These are phyloP conservation scores for Oscheius sp. DNA, from an alignment of 2,888 invertebrate genomes.

Conservation along the genomic window DNA sequence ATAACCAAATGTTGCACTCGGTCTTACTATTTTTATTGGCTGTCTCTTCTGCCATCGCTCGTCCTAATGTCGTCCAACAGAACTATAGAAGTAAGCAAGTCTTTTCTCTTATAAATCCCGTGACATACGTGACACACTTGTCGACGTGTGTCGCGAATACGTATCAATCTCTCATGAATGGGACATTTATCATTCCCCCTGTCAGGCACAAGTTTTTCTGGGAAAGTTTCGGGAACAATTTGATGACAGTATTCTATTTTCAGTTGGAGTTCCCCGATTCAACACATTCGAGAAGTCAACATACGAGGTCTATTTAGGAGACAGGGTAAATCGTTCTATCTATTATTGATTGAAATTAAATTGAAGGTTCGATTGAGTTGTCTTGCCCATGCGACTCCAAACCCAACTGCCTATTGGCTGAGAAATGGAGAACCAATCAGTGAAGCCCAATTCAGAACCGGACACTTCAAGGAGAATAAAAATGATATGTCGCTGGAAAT, in stretches of 20 bases:
- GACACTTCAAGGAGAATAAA: constrained; percentile 31
- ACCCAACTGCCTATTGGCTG: constrained; percentile 37
- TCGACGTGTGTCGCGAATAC: constrained; percentile 5
- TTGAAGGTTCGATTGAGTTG: constrained; percentile 39
- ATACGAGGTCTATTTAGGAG: constrained; percentile 43
- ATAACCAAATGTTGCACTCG: background rate
- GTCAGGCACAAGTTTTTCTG: constrained; percentile 4
- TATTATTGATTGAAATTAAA: background rate
- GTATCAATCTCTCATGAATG: constrained; percentile 16
- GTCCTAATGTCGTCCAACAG: background rate
- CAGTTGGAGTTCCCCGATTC: constrained; percentile 43
- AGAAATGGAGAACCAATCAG: constrained; percentile 32
- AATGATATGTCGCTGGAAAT: constrained; percentile 59
- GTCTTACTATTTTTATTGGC: background rate
- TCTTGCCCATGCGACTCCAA: constrained; percentile 28
- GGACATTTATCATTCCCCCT: constrained; percentile 11
- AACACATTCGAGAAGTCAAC: constrained; percentile 30
- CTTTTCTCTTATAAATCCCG: background rate
- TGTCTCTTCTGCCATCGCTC: background rate
- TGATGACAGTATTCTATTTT: background rate
- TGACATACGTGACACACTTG: constrained; percentile 21
- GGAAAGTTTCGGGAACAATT: background rate
- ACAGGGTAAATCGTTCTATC: constrained; percentile 33
- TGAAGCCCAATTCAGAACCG: background rate
- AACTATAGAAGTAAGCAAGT: constrained; percentile 19